Base-by-base conservation (phyloP, 1,140 invertebrate species). In the Apis cerana region DNA sequence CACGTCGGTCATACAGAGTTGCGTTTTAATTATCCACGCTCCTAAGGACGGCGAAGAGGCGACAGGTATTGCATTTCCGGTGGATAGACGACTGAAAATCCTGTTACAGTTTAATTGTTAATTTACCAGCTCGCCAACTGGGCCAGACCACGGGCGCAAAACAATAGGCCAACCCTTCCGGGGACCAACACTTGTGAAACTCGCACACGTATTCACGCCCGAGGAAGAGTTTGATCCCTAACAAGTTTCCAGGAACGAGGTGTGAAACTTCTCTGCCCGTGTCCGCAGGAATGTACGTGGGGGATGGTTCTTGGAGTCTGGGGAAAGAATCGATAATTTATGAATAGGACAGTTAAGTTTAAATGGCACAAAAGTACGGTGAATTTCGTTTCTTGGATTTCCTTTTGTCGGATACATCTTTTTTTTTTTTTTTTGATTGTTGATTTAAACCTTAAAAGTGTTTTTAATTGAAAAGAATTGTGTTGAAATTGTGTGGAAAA, bases 51-150 rank as follows among this genome's bases (percentile, higher is more conserved):
- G 62, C 52, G 68, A 83, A 76, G 61, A 71, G 67, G 62, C 68
- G 74, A 81, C 56, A 71, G 76, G 78, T 65, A 80, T 87, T 88
- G 84, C 82, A 88, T 90, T 90, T 89, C 83, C 85, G 83, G 56
- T 85, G 85, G 69, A 68, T 85, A 75, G 85, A 88, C 70, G 74
- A 77, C 83, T 85, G 89, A 90, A 90, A 90, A 91, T 91, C 89
- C 88, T 90, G 88, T 91, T 90, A 90, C 85, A 90, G 85, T 90
- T 89, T 91, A 90, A 91, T 91, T 90, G 89, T 90, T 90, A 90
- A 91, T 90, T 91, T 90, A 91, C 81, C 84, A 90, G 78, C 80
- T 84, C 83, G 82, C 72, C 80, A 64, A 69, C 64, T 75, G 71
- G 68, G 69, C 72, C 85, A 56, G 27, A 61, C 56, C 61, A 23